Base-by-base conservation (phyloP, 1,140 invertebrate species). In the Tigriopus japonicus region DNA sequence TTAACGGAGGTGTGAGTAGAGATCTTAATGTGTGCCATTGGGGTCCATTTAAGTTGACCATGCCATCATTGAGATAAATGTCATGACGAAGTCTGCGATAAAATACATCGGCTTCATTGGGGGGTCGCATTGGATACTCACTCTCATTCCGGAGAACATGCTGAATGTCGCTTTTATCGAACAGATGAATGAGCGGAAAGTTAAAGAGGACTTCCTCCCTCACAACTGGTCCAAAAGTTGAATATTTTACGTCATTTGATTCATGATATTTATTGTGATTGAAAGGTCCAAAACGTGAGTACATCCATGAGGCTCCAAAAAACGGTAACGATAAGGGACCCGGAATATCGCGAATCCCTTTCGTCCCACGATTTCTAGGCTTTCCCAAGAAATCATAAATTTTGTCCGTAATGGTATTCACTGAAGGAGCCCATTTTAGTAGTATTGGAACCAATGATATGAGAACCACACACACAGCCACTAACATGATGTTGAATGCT, bases 221-320 rank as follows among this genome's bases (percentile, higher is more conserved):
- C 62, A 87, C 81, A 61, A 90, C 75, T 43, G 76, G 71, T 23
- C 87, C 87, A 71, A 85, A 90, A 60, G 76, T 75, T 62, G 69
- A 70, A 67, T 66, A 68, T 63, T 77, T 78, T 82, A 83, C 83
- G 77, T 78, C 75, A 69, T 88, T 86, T 59, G 82, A 83, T 64
- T 86, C 81, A 69, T 88, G 86, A 24, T 88, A 72, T 67, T 84
- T 82, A 56, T 78, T 78, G 70, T 86, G 74, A 64, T 76, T 77
- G 67, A 86, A 88, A 43, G 75, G 71, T 10, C 81, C 80, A 68
- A 83, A 76, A 40, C 64, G 66, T 1, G 73, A 76, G 68, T 84
- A 88, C 15, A 83, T 78, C 86, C 86, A 90, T 52, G 78, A 77
- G 6, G 85, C 87, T 1, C 86, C 86, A n/a, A 89, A 65, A 19